A percentile compares a stretch with the other conserved stretches of the same genome.
phyloP scores from a whole-genome alignment of 2,113 vertebrate species.

The Bubo bubo region DNA sequence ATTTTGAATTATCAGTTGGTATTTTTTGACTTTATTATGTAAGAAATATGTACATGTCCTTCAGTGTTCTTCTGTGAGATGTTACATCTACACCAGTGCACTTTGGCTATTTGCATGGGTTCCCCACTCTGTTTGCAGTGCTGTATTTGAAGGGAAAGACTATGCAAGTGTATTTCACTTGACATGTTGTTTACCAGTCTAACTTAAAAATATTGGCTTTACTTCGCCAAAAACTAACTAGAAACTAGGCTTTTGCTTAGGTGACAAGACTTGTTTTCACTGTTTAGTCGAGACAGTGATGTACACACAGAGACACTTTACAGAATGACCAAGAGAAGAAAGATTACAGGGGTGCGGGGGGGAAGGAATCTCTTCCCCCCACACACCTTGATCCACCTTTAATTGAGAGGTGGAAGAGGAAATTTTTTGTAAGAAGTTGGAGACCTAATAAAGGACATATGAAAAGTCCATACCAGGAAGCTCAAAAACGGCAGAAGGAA shows the following conservation, averaged over 20 bases:
- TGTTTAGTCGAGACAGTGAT: not conserved
- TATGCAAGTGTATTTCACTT: not conserved
- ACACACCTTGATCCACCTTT: not conserved
- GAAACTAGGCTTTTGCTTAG: not conserved
- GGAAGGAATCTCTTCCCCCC: not conserved
- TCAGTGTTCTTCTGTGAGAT: not conserved
- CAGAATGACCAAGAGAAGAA: not conserved
- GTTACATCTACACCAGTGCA: too few species aligned
- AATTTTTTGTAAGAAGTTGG: not conserved
- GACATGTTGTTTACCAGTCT: not conserved
- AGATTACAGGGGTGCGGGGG: fast-evolving
- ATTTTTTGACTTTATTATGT: not conserved
- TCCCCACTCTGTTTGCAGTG: not conserved
- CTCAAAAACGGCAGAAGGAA: not conserved
- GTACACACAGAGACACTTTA: not conserved
- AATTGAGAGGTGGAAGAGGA: not conserved
- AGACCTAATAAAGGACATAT: not conserved
- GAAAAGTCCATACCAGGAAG: not conserved
- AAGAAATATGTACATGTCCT: not conserved
- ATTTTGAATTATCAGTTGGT: not conserved
- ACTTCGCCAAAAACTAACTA: not conserved
- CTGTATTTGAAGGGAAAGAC: not conserved
- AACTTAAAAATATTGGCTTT: not conserved
- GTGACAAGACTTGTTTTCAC: not conserved
- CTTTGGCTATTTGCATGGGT: not conserved